Evolutionary conservation across 2,797 vertebrate genomes (phyloP), one percentile per base, ranked within the genome.

Genomic region (Micrastur ruficollis): DNA sequence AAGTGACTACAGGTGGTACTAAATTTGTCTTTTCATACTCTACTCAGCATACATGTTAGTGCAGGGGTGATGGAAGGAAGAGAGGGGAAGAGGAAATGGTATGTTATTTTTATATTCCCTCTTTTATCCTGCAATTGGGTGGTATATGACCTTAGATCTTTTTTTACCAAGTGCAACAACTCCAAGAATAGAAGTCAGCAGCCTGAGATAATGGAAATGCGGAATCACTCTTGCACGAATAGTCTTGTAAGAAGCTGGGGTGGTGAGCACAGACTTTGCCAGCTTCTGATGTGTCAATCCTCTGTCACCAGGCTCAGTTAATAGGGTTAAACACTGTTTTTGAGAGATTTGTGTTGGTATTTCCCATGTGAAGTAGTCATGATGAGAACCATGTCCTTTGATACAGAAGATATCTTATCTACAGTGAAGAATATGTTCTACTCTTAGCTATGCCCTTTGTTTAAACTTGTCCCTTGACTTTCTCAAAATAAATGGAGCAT

Each of bases 391-490:
- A 34, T 12, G 20, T 34, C 44, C 52, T 76, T 89, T 8, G 7
- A 21, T 25, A 62, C 2, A 52, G 12, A 71, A 19, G 11, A 38
- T 11, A 8, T 15, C 25, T 71, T 66, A 89, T 4, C 44, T 29
- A 34, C 5, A 55, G 27, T 40, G 59, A 75, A 67, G 47, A 68
- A 32, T 42, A 61, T 29, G 17, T 46, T 44, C 32, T 49, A 40
- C 15, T 16, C 55, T 90, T 84, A 42, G 17, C 36, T 63, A 13
- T 73, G 31, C 14, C 27, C 47, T 91, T 66, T 91, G 31, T 66
- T 94, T 73, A 81, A 94, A 91, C 15, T 86, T 73, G 6, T 80
- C 56, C 47, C 15, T 87, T 92, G 66, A 70, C 9, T 76, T 93
- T 66, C 47, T 83, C 5, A 3, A 73, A 91, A 86, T 55, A 91